These are phyloP conservation scores for Nylanderia fulva DNA, from an alignment of 1,140 invertebrate genomes.

Conservation along the genomic window DNA sequence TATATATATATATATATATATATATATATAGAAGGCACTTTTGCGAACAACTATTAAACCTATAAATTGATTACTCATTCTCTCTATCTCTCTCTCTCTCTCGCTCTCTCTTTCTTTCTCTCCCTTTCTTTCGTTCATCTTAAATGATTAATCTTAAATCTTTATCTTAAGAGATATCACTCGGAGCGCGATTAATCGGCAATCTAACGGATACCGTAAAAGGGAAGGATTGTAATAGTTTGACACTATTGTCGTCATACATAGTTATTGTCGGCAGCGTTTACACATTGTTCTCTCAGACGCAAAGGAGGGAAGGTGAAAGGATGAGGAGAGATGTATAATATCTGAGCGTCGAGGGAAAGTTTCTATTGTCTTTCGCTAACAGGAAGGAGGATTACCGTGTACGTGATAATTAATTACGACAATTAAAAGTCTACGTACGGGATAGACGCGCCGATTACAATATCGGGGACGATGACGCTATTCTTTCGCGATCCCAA, in stretches of 20 bases:
- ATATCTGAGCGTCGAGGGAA: conserved; percentile 7
- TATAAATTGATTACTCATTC: conserved; percentile 65
- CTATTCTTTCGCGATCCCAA: conserved; percentile 11
- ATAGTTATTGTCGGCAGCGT: conserved; percentile 60
- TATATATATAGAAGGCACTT: conserved; percentile 81
- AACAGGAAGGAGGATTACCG: conserved; percentile 17
- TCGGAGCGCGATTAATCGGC: conserved; percentile 75
- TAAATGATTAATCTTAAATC: conserved; percentile 73
- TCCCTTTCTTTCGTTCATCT: conserved; percentile 68
- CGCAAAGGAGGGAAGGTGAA: background rate
- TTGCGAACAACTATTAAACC: conserved; percentile 72
- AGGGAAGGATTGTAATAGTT: conserved; percentile 63
- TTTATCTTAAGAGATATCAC: conserved; percentile 80
- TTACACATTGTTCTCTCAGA: conserved; percentile 42
- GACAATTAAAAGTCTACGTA: conserved; percentile 8
- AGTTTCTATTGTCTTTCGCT: conserved; percentile 34
- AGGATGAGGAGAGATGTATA: conserved; percentile 1
- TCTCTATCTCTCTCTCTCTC: conserved; percentile 63
- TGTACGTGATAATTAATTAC: conserved; percentile 42
- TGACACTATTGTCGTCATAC: conserved; percentile 52
- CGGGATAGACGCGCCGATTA: background rate
- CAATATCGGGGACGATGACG: background rate
- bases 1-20: no score
- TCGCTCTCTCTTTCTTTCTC: conserved; percentile 59
- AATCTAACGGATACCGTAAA: conserved; percentile 69